phyloP scores from a whole-genome alignment of 2,888 invertebrate species.

The Phlogophora meticulosa region DNA sequence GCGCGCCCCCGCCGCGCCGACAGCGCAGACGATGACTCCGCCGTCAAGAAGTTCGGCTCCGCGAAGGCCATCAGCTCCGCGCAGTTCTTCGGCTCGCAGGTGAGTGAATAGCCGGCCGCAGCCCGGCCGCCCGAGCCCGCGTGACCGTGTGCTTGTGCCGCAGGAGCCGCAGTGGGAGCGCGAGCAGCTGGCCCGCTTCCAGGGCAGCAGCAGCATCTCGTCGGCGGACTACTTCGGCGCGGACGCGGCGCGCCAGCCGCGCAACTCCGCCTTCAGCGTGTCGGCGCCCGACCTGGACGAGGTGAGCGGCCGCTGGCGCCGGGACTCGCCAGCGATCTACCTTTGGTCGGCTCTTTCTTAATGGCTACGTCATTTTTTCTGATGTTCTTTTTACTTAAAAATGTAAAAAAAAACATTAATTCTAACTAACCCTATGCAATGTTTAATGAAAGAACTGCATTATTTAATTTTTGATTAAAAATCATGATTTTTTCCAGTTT shows the following conservation, averaged over 20 bases:
- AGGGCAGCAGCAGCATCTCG: slow-evolving; percentile 98
- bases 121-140: no score
- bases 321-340: no score
- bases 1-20: slow-evolving; percentile 61
- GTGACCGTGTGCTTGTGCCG: background rate
- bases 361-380: slow-evolving; percentile 71
- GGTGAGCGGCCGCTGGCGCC: slow-evolving; percentile 46
- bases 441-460: no score
- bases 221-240: slow-evolving; percentile 98
- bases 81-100: slow-evolving; percentile 97
- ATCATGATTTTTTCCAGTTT: no score
- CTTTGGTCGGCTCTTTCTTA: no score
- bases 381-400: no score
- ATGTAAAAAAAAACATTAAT: no score
- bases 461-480: no score
- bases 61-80: slow-evolving; percentile 99
- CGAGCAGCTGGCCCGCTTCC: slow-evolving; percentile 94
- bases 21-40: slow-evolving; percentile 92
- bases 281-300: slow-evolving; percentile 97
- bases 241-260: slow-evolving; percentile 65
- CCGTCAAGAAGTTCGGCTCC: slow-evolving; percentile 98
- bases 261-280: slow-evolving; percentile 78
- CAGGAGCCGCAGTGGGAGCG: slow-evolving; percentile 78
- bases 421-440: no score
- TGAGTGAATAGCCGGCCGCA: no score